Percentiles rank a stretch among this genome's conserved stretches.
Evolutionary conservation across 2,888 invertebrate species (phyloP).

Genomic region (Drosophila phalerata): DNA sequence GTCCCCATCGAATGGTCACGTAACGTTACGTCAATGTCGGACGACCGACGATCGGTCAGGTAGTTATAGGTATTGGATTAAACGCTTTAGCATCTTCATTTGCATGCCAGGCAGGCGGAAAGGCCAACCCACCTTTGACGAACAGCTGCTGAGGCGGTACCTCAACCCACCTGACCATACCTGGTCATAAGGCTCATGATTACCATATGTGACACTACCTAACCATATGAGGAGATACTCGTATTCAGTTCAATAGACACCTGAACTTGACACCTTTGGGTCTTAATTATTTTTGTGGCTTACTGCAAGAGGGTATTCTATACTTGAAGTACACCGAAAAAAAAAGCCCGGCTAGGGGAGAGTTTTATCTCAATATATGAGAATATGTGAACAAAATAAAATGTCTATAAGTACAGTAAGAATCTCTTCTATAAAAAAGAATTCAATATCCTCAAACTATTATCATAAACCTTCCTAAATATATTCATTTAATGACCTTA

Average conservation of each 20-base stretch:
- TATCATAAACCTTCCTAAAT: not conserved
- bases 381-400: too few relatives aligned
- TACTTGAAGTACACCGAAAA: not conserved
- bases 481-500: not conserved
- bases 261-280: constrained; percentile 64
- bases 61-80: constrained; percentile 13
- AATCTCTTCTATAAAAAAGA: not conserved
- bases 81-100: constrained; percentile 59
- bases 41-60: constrained; percentile 7
- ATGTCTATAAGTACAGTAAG: not conserved
- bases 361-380: too few relatives aligned
- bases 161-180: constrained; percentile 36
- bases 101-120: constrained; percentile 61
- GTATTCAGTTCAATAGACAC: constrained; percentile 35
- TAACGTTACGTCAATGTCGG: constrained; percentile 71
- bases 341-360: too few relatives aligned
- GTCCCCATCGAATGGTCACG: constrained; percentile 52
- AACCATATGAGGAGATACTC: not conserved
- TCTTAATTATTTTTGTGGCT: not conserved
- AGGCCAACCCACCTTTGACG: constrained; percentile 18
- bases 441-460: not conserved
- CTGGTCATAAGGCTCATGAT: constrained; percentile 28
- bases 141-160: constrained; percentile 23
- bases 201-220: constrained; percentile 38
- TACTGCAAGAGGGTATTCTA: not conserved